Percentiles rank a stretch among this genome's conserved stretches.
Conservation (phyloP, 1,140 invertebrate genomes). For the Rhyzopertha dominica region DNA sequence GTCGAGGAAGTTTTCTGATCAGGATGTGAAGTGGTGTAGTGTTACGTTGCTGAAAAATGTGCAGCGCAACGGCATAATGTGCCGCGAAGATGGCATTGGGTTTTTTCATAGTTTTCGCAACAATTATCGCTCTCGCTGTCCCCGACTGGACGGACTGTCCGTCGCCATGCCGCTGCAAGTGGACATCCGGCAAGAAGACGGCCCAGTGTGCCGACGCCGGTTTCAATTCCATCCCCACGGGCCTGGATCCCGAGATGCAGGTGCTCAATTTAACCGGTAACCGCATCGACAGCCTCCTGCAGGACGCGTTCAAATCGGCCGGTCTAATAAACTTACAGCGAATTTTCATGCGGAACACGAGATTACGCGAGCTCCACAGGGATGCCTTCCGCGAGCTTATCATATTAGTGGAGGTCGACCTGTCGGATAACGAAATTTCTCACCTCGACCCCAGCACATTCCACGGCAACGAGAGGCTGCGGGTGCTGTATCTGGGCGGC, state of each 20-base stretch:
- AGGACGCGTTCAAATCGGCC: slow-evolving; percentile 72
- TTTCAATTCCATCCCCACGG: slow-evolving; percentile 66
- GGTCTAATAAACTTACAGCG: slow-evolving; percentile 79
- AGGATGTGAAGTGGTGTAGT: slow-evolving; percentile 12
- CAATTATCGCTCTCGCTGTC: slow-evolving; percentile 48
- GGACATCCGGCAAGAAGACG: slow-evolving; percentile 83
- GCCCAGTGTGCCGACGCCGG: slow-evolving; percentile 74
- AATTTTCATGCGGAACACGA: slow-evolving; percentile 69
- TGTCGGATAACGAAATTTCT: slow-evolving; percentile 68
- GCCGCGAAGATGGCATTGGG: slow-evolving; percentile 36
- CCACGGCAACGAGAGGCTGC: slow-evolving; percentile 64
- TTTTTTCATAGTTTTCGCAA: slow-evolving; percentile 33
- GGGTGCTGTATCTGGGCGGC: slow-evolving; percentile 62
- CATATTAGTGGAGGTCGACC: slow-evolving; percentile 81
- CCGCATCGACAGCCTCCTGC: slow-evolving; percentile 66
- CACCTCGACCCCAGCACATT: slow-evolving; percentile 67
- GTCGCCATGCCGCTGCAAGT: slow-evolving; percentile 76
- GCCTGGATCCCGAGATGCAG: slow-evolving; percentile 76
- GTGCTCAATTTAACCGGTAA: slow-evolving; percentile 80
- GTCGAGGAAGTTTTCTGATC: slow-evolving; percentile 4
- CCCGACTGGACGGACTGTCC: slow-evolving; percentile 81
- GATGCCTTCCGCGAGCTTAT: slow-evolving; percentile 81
- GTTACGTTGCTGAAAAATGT: slow-evolving; percentile 14
- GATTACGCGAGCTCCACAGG: slow-evolving; percentile 67
- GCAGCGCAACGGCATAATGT: slow-evolving; percentile 28